Conservation (phyloP, 1,140 invertebrate species). For the Maniola jurtina region DNA sequence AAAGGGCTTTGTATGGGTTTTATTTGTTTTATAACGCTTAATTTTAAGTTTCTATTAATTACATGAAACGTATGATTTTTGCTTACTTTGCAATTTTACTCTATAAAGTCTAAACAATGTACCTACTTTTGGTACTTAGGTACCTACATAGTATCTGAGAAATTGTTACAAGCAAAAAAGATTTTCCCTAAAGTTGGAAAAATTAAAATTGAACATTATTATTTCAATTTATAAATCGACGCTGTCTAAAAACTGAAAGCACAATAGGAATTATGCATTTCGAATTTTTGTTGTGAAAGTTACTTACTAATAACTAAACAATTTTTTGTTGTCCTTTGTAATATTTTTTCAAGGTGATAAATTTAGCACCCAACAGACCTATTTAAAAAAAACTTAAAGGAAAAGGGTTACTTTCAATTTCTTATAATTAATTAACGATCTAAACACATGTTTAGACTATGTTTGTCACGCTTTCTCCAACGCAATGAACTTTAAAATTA, state of each 20-base stretch:
- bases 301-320: not conserved
- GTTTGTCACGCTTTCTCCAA: conserved; percentile 73
- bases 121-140: no score
- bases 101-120: no score
- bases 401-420: conserved; percentile 73
- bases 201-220: no score
- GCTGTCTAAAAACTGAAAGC: no score
- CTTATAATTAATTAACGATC: conserved; percentile 70
- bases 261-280: no score
- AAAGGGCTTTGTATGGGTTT: not conserved
- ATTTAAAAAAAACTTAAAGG: conserved; percentile 10
- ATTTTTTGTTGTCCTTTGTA: not conserved
- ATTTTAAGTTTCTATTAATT: no score
- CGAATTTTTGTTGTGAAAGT: not conserved
- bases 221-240: no score
- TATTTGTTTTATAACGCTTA: not conserved
- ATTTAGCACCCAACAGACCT: not conserved
- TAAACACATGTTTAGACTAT: conserved; percentile 67
- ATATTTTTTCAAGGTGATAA: not conserved
- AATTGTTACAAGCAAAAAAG: no score
- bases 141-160: no score
- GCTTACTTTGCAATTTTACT: no score
- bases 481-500: conserved; percentile 45
- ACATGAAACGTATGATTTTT: no score
- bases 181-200: no score